These are phyloP conservation scores for Pandion haliaetus DNA, from an alignment of 2,113 vertebrate genomes.

Conservation along the genomic window DNA sequence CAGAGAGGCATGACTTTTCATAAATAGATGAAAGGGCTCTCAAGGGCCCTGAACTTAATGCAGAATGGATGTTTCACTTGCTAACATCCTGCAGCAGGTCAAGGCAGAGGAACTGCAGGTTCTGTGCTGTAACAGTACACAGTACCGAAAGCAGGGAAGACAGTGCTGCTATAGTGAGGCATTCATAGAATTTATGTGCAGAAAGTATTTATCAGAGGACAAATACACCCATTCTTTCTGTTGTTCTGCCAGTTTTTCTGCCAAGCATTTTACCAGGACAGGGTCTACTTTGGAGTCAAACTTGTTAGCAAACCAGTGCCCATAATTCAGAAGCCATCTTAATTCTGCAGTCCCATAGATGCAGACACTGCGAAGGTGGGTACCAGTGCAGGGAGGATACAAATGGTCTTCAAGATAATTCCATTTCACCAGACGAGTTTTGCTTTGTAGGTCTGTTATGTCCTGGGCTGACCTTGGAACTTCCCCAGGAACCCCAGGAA, in stretches of 20 bases:
- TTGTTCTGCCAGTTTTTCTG: conserved; percentile 84
- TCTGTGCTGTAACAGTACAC: background rate
- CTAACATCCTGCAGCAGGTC: background rate
- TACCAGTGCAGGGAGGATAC: conserved; percentile 88
- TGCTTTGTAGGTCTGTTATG: conserved; percentile 89
- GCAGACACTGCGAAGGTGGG: conserved; percentile 86
- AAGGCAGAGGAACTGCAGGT: background rate
- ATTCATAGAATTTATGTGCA: background rate
- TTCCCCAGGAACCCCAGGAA: conserved; percentile 86
- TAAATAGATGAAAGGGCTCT: background rate
- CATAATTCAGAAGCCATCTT: conserved; percentile 87
- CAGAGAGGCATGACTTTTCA: background rate
- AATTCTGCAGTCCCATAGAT: conserved; percentile 88
- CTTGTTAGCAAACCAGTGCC: conserved; percentile 96
- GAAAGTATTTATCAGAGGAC: conserved; percentile 59
- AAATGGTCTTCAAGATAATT: conserved; percentile 81
- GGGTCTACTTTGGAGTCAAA: conserved; percentile 92
- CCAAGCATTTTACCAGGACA: conserved; percentile 87
- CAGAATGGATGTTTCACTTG: rapidly evolving
- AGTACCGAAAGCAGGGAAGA: background rate
- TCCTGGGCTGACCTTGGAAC: conserved; percentile 77
- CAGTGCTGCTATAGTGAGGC: background rate
- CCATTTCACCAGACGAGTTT: conserved; percentile 93
- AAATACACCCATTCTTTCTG: conserved; percentile 69
- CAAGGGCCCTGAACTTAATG: background rate